These are phyloP conservation scores for Eurystomus glaucurus DNA, from an alignment of 2,797 vertebrate genomes.

Conservation along the genomic window DNA sequence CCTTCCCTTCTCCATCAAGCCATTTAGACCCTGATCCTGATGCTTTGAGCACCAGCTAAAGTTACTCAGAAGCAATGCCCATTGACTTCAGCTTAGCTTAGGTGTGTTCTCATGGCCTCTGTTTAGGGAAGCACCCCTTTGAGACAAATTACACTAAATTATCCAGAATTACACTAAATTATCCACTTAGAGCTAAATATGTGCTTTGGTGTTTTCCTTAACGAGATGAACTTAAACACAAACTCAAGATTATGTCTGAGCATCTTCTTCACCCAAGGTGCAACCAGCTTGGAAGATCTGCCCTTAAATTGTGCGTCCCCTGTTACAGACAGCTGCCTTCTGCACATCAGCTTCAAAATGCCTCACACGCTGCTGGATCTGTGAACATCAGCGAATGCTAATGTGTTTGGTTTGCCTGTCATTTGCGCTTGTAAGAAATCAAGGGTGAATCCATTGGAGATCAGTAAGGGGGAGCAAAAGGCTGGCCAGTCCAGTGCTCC, in stretches of 20 bases:
- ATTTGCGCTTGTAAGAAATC: background rate
- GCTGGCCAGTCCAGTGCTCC: background rate
- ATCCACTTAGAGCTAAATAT: background rate
- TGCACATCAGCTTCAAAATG: background rate
- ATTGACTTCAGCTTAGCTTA: background rate
- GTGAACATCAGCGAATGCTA: background rate
- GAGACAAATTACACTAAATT: background rate
- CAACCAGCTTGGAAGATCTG: background rate
- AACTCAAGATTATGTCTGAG: background rate
- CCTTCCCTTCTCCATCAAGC: background rate
- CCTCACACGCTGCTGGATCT: fast-evolving
- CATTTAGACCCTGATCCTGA: background rate
- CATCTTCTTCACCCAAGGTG: background rate
- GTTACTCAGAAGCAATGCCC: background rate
- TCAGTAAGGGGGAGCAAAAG: background rate
- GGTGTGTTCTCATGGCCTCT: background rate
- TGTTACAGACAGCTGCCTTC: background rate
- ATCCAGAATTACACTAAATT: background rate
- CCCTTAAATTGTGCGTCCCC: background rate
- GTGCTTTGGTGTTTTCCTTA: conserved; percentile 21
- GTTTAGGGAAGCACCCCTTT: background rate
- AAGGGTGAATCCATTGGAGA: background rate
- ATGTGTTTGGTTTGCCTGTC: background rate
- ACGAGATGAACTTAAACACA: background rate
- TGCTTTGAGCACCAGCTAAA: background rate